These are phyloP conservation scores for Petaurus breviceps DNA, from an alignment of 2,113 vertebrate genomes.

Conservation along the genomic window DNA sequence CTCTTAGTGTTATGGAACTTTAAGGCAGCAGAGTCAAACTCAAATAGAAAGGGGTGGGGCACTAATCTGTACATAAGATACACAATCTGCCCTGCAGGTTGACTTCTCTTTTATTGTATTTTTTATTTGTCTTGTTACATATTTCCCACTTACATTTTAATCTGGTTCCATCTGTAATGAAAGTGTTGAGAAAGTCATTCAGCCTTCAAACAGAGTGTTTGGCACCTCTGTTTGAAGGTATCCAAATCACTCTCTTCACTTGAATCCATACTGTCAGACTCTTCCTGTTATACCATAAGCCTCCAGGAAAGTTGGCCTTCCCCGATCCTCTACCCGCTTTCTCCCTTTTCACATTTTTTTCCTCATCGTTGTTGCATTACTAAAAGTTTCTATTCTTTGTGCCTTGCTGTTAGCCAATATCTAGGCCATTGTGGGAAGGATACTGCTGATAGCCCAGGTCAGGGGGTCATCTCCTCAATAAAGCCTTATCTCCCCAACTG, in stretches of 20 bases:
- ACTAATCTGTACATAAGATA: neutral
- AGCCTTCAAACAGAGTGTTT: neutral
- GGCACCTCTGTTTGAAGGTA: neutral
- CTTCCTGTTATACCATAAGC: neutral
- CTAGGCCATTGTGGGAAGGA: neutral
- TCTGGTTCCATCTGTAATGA: neutral
- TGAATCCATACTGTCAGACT: neutral
- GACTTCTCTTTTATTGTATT: neutral
- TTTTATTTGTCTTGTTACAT: neutral
- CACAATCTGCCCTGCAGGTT: neutral
- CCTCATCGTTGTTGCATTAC: neutral
- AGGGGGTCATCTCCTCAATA: neutral
- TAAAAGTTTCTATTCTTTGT: neutral
- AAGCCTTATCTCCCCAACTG: neutral
- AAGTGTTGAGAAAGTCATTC: neutral
- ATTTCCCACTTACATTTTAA: neutral
- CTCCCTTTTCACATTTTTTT: neutral
- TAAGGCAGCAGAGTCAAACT: neutral
- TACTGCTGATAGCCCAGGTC: neutral
- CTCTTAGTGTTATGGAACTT: neutral
- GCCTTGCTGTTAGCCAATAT: neutral
- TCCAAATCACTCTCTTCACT: neutral
- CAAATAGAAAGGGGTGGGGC: neutral
- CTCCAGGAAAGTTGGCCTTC: neutral
- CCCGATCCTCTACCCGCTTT: neutral